Percentiles rank a stretch among this genome's conserved stretches.
phyloP scores from a whole-genome alignment of 2,113 vertebrate species.

The Vanacampus margaritifer region DNA sequence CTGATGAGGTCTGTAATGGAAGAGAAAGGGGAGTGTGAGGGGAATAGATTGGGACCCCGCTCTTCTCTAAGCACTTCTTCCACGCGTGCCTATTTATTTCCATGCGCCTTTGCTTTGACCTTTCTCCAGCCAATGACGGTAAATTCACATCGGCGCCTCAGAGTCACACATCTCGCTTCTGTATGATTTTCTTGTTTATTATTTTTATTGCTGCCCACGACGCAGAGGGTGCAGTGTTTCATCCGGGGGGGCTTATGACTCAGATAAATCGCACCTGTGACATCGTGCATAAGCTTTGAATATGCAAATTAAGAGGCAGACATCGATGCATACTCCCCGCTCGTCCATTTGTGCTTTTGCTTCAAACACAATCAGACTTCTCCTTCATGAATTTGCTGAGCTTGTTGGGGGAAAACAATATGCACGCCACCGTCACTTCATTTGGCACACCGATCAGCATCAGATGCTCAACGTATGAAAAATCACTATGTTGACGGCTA shows the following conservation, averaged over 20 bases:
- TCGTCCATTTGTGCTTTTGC: conserved; percentile 8
- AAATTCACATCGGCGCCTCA: conserved; percentile 47
- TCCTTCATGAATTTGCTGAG: not conserved
- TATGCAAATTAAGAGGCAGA: conserved; percentile 44
- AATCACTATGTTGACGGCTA: no score
- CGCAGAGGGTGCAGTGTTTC: conserved; percentile 20
- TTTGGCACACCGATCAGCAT: not conserved
- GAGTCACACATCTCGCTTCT: conserved; percentile 39
- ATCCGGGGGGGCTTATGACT: conserved; percentile 24
- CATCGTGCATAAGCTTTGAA: conserved; percentile 55
- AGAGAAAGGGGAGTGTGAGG: conserved; percentile 62
- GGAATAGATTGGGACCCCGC: conserved; percentile 61
- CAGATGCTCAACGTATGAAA: not conserved
- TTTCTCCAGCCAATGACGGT: conserved; percentile 64
- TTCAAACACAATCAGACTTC: conserved; percentile 12
- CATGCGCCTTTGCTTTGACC: conserved; percentile 63
- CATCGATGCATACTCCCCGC: conserved; percentile 27
- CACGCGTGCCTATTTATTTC: conserved; percentile 58
- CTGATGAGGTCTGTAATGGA: conserved; percentile 71
- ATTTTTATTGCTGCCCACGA: conserved; percentile 19
- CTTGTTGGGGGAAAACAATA: not conserved
- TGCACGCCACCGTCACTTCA: not conserved
- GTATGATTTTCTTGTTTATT: conserved; percentile 56
- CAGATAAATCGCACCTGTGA: conserved; percentile 52
- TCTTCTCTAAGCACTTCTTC: conserved; percentile 46